These are phyloP conservation scores for Mixornis gularis DNA, from an alignment of 2,113 vertebrate species.

Conservation along the genomic window DNA sequence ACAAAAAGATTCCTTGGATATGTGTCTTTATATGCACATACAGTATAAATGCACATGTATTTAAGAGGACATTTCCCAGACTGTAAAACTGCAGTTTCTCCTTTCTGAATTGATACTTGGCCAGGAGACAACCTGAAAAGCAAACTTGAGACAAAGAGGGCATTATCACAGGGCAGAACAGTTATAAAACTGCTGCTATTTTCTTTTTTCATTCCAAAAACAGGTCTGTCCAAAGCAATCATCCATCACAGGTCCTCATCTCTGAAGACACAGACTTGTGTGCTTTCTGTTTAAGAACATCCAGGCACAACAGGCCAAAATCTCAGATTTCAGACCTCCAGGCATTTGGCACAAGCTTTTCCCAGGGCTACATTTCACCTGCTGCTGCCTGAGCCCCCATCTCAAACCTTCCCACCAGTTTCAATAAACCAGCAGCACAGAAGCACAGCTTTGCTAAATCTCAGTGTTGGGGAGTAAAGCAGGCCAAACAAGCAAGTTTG, in stretches of 20 bases:
- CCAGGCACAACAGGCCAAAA: not conserved
- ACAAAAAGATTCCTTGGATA: not conserved
- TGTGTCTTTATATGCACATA: not conserved
- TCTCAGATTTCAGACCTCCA: not conserved
- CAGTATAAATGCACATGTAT: not conserved
- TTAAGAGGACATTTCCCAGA: not conserved
- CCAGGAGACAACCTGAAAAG: not conserved
- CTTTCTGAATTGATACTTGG: not conserved
- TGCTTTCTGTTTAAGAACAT: not conserved
- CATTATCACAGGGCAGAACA: not conserved
- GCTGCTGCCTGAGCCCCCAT: not conserved
- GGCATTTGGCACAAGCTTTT: not conserved
- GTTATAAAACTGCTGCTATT: not conserved
- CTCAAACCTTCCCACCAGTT: not conserved
- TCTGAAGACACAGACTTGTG: not conserved
- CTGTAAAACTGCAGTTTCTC: not conserved
- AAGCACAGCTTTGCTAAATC: not conserved
- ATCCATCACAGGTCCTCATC: not conserved
- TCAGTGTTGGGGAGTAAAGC: rapidly evolving
- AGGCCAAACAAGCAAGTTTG: not conserved
- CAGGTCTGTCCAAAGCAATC: not conserved
- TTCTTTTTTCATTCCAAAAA: not conserved
- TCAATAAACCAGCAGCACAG: not conserved
- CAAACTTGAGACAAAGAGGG: not conserved
- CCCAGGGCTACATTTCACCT: not conserved